Evolutionary conservation across 2,113 vertebrate species (phyloP).

Genomic region (Silurus asotus): DNA sequence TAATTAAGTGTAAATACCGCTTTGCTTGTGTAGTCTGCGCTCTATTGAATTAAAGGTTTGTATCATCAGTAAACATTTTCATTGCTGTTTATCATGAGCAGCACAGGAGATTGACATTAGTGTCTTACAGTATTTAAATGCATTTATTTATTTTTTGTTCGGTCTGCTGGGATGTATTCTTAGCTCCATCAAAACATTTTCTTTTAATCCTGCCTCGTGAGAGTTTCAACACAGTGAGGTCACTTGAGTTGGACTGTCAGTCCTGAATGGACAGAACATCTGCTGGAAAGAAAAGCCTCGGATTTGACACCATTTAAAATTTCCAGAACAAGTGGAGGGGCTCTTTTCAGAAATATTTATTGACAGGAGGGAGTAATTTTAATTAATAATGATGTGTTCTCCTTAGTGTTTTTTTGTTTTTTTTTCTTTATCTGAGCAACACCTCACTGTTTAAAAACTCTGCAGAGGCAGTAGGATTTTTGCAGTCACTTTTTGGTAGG

Average conservation of each 20-base stretch:
- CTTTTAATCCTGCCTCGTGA: background rate
- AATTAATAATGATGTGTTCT: background rate
- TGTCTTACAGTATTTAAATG: too few species aligned
- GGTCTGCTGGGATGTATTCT: background rate
- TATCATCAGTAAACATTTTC: background rate
- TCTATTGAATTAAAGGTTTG: background rate
- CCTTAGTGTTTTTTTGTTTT: background rate
- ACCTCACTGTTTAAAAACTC: background rate
- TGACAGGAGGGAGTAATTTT: background rate
- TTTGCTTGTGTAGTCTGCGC: background rate
- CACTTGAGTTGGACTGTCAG: background rate
- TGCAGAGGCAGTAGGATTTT: slow-evolving; percentile 33
- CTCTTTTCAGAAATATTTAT: background rate
- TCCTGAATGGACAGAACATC: background rate
- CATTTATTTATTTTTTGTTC: background rate
- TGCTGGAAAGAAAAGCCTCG: background rate
- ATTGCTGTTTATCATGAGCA: background rate
- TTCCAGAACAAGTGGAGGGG: background rate
- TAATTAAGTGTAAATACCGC: background rate
- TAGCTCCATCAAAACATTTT: background rate
- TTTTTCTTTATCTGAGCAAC: slow-evolving; percentile 2
- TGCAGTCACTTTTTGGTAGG: slow-evolving; percentile 37
- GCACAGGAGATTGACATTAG: background rate
- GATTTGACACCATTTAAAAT: background rate
- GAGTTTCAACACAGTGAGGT: background rate